Evolutionary conservation across 2,797 vertebrate species (phyloP).

Genomic region (Gambusia yucatana): DNA sequence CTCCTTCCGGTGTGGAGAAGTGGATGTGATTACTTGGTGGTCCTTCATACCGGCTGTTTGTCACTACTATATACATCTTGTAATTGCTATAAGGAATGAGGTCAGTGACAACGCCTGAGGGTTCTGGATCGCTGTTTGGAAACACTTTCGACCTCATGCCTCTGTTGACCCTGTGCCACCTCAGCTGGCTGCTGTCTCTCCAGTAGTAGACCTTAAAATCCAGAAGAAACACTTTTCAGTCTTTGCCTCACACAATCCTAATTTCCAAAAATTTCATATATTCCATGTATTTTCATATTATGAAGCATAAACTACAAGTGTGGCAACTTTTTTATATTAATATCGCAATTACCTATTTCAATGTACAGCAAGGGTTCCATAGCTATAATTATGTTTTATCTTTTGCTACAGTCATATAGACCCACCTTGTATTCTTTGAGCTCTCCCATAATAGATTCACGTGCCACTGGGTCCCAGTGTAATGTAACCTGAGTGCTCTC

Average conservation of each 20-base stretch:
- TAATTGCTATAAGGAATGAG: conserved; percentile 96
- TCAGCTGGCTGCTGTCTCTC: conserved; percentile 95
- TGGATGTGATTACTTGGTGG: conserved; percentile 89
- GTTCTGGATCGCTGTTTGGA: conserved; percentile 83
- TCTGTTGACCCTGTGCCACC: conserved; percentile 89
- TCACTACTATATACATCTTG: conserved; percentile 94
- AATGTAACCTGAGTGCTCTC: conserved; percentile 90
- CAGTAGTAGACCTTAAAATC: conserved; percentile 92
- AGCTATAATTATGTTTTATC: background rate
- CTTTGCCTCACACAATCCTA: background rate
- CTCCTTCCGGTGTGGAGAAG: conserved; percentile 96
- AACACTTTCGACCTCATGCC: conserved; percentile 89
- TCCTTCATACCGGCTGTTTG: conserved; percentile 92
- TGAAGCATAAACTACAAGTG: background rate
- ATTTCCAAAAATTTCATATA: no score
- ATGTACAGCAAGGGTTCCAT: background rate
- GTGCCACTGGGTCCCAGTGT: conserved; percentile 90
- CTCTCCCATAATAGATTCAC: conserved; percentile 90
- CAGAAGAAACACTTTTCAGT: conserved; percentile 1
- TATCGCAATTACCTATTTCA: background rate
- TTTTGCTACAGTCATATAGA: background rate
- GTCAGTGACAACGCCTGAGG: conserved; percentile 86
- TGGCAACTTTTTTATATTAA: background rate
- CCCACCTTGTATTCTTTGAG: conserved; percentile 96
- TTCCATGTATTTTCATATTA: no score